A percentile compares a stretch with the other conserved stretches of the same genome.
phyloP scores from a whole-genome alignment of 2,888 invertebrate genomes.

The Thecophora atra region DNA sequence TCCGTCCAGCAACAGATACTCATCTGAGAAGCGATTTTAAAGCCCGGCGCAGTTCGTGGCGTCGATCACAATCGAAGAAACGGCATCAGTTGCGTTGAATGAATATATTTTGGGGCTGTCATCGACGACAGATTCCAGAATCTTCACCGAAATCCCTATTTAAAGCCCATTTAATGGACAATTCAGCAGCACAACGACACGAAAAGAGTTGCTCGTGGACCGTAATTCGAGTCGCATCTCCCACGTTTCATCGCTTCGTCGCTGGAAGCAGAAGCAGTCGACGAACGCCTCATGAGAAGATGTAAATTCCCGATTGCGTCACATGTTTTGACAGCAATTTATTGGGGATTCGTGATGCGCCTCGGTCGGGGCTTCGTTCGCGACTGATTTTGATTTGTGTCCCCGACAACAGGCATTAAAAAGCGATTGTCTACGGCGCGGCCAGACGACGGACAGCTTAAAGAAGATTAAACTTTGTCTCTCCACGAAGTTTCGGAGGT shows the following conservation, averaged over 20 bases:
- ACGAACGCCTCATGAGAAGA: conserved; percentile 17
- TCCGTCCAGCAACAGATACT: conserved; percentile 12
- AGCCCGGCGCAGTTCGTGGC: too few species aligned
- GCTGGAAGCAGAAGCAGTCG: not conserved
- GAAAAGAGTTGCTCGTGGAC: conserved; percentile 11
- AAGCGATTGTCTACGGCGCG: conserved; percentile 5
- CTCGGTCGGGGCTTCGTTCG: not conserved
- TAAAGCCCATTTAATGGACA: not conserved
- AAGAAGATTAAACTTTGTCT: not conserved
- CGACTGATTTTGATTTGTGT: conserved; percentile 17
- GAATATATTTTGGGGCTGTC: not conserved
- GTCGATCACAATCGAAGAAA: too few species aligned
- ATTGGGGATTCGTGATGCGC: conserved; percentile 12
- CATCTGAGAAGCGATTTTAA: conserved; percentile 11
- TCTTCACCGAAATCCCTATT: conserved; percentile 12
- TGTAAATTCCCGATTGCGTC: conserved; percentile 26
- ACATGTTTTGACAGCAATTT: conserved; percentile 21
- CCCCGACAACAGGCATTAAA: conserved; percentile 30
- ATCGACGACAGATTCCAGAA: conserved; percentile 24
- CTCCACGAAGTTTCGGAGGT: not conserved
- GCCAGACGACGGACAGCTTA: not conserved
- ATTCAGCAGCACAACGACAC: not conserved
- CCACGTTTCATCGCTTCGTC: conserved; percentile 12
- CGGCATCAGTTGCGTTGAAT: too few species aligned
- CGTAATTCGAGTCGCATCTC: not conserved